Base-by-base conservation (phyloP, 1,140 invertebrate genomes). In the Neelides sp. region DNA sequence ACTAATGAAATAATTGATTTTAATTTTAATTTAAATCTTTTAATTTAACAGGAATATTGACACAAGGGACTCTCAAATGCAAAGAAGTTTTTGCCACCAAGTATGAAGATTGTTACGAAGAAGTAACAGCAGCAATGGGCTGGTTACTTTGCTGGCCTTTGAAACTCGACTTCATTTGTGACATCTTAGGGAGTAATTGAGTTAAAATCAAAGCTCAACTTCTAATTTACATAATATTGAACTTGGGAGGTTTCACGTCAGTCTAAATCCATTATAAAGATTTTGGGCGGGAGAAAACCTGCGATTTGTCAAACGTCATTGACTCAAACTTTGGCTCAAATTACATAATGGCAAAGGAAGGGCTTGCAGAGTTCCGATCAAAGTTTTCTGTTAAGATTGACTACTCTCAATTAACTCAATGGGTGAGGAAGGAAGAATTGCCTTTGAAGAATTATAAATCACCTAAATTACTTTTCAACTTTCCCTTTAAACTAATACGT, bases 81-180 rank as follows among this genome's bases (percentile, higher is more conserved):
- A 49, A 47, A 36, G 20, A 39, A 22, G 34, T 54, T 3, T 60
- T 60, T 50, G 24, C 22, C 4, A 34, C 23, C 2, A 51, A 51
- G 24, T 57, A 54, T 23, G 47, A 54, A 17, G 35, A 42, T 1
- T 60, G 58, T 39, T 34, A 52, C n/a, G 54, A 54, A 3, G 28
- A 27, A 17, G 48, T 50, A 34, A 52, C 45, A 10, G 39, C 17
- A 24, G 44, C 30, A 22, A 26, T 57, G 7, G 54, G 35, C 1
- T 57, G 51, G 54, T 12, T 50, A 5, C 39, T 60, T 2, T 60
- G 58, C 40, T 60, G 54, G 58, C 54, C 58, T 0, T 52, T 57
- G 51, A 60, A 57, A 40, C n/a, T 57, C 5, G 39, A 28, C n/a
- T 48, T 54, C 34, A 49, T 60, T 26, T 60, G 58, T 44, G 46